These are phyloP conservation scores for Poeciliopsis retropinna DNA, from an alignment of 2,113 vertebrate genomes.

Conservation along the genomic window DNA sequence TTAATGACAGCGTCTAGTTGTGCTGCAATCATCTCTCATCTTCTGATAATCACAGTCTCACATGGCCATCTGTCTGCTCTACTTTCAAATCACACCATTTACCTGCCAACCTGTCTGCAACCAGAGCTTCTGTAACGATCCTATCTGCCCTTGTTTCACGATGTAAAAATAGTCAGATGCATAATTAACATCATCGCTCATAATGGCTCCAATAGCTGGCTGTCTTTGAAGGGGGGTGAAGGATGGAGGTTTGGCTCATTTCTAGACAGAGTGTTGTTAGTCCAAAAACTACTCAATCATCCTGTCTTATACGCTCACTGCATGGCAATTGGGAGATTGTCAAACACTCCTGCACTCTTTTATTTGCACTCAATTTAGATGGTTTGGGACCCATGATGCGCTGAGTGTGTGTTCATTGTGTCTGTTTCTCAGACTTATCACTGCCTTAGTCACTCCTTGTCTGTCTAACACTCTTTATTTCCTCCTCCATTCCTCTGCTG, in stretches of 20 bases:
- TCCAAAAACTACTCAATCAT: slow-evolving; percentile 72
- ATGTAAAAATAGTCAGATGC: slow-evolving; percentile 75
- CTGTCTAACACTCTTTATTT: slow-evolving; percentile 20
- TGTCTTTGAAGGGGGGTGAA: slow-evolving; percentile 52
- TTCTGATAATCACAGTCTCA: slow-evolving; percentile 61
- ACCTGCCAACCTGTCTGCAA: slow-evolving; percentile 65
- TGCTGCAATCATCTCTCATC: slow-evolving; percentile 69
- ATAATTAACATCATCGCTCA: slow-evolving; percentile 81
- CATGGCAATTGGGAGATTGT: slow-evolving; percentile 56
- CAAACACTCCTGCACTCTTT: slow-evolving; percentile 59
- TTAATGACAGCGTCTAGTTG: slow-evolving; percentile 62
- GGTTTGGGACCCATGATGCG: slow-evolving; percentile 40
- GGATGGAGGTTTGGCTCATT: slow-evolving; percentile 58
- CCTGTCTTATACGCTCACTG: slow-evolving; percentile 62
- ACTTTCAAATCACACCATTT: slow-evolving; percentile 69
- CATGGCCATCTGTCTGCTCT: slow-evolving; percentile 71
- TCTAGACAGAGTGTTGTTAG: slow-evolving; percentile 65
- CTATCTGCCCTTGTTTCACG: slow-evolving; percentile 70
- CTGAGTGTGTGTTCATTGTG: slow-evolving; percentile 39
- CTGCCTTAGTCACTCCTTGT: slow-evolving; percentile 36
- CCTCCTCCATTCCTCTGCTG: slow-evolving; percentile 12
- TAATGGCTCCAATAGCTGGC: slow-evolving; percentile 71
- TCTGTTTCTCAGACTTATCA: slow-evolving; percentile 28
- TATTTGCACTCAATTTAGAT: slow-evolving; percentile 68
- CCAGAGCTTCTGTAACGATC: slow-evolving; percentile 61